Base-by-base conservation (phyloP, 2,113 vertebrate species). In the Climacteris rufus region DNA sequence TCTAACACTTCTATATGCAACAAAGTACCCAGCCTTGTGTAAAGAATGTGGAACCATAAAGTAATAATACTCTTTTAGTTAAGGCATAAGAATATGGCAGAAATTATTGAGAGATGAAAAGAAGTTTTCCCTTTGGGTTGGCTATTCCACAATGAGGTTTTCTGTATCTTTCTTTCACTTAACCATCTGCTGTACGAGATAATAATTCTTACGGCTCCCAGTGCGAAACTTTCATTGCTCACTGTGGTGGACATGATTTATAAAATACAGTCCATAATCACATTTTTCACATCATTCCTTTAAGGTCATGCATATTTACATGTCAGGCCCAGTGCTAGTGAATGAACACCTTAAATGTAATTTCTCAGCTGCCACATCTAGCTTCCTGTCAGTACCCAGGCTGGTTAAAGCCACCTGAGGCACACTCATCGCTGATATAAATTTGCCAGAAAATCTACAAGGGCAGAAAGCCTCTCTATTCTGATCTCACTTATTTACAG, bases 391-490 rank as follows among this genome's bases (percentile, higher is more conserved):
- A 47, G 37, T 56, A 35, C 8, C n/a, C 19, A 56, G 24, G 17
- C 9, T 44, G 24, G 19, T 65, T 87, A 91, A 89, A 81, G 45
- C 10, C 15, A n/a, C n/a, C 11, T 0, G 3, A 52, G 31, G 7
- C 25, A 40, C 28, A 30, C 0, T 12, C 39, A 33, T 30, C 1
- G 1, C 16, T 0, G 0, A 35, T 2, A 53, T 13, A 44, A 10
- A 11, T 37, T 78, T 74, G 9, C 17, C 40, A 78, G n/a, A 70
- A 69, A 77, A 76, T 4, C 1, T 49, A 11, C 35, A 40, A 53
- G 11, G 13, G 16, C 42, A 71, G 70, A 54, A 47, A 23, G 11
- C 8, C 16, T 57, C 44, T 77, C 11, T 70, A 8, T 20, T 27
- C 17, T 33, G 59, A 2, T 18, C 17, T 49, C 6, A 28, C 4